Percentiles rank a stretch among this genome's conserved stretches.
These are phyloP conservation scores for Timema podura DNA, from an alignment of 2,888 invertebrate genomes.

Conservation along the genomic window DNA sequence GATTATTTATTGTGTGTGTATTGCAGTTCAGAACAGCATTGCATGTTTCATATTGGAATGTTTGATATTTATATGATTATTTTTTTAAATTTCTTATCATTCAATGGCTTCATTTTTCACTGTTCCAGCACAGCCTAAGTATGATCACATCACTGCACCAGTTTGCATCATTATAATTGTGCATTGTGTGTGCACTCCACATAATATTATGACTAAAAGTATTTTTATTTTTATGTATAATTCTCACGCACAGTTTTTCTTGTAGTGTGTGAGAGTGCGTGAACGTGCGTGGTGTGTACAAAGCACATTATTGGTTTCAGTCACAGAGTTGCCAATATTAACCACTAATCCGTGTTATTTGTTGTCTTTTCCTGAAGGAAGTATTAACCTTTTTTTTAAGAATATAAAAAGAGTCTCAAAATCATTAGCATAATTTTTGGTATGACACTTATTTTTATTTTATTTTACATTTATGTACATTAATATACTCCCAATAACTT, in stretches of 20 bases:
- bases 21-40: slow-evolving; percentile 27
- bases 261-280: slow-evolving; percentile 32
- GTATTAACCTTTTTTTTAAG: neutral
- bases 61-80: slow-evolving; percentile 27
- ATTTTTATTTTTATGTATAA: slow-evolving; percentile 19
- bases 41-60: slow-evolving; percentile 32
- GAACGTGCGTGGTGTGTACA: slow-evolving; percentile 30
- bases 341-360: neutral
- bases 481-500: too few relatives aligned
- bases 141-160: slow-evolving; percentile 33
- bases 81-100: slow-evolving; percentile 29
- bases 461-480: too few relatives aligned
- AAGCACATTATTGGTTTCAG: slow-evolving; percentile 20
- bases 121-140: slow-evolving; percentile 33
- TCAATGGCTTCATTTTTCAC: slow-evolving; percentile 33
- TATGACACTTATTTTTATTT: too few relatives aligned
- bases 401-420: neutral
- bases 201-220: slow-evolving; percentile 20
- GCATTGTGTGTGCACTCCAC: slow-evolving; percentile 32
- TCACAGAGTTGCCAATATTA: neutral
- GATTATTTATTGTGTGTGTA: slow-evolving; percentile 26
- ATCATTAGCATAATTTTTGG: too few relatives aligned
- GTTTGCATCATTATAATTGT: slow-evolving; percentile 30
- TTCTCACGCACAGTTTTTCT: slow-evolving; percentile 30
- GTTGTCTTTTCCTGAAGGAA: neutral